A percentile compares a stretch with the other conserved stretches of the same genome.
Evolutionary conservation across 2,797 vertebrate genomes (phyloP).

Genomic region (Dallia pectoralis): DNA sequence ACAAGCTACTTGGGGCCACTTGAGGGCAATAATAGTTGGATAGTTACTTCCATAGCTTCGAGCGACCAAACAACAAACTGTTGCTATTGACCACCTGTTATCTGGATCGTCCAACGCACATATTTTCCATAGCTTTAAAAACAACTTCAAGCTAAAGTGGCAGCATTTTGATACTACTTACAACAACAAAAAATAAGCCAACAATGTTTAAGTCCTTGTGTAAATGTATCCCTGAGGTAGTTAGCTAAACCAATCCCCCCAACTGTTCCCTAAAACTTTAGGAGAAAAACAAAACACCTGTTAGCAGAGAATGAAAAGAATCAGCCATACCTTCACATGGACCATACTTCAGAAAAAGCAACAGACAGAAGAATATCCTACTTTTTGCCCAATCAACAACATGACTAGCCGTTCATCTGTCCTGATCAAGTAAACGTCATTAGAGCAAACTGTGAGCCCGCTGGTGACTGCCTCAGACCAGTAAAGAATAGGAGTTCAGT

Average conservation of each 20-base stretch:
- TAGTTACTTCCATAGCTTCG: not conserved
- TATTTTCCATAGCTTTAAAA: not conserved
- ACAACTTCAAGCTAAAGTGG: not conserved
- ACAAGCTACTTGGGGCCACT: slow-evolving; percentile 4
- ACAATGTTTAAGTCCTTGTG: slow-evolving; percentile 2
- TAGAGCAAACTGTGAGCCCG: slow-evolving; percentile 47
- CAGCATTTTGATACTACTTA: not conserved
- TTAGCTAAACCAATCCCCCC: slow-evolving; percentile 6
- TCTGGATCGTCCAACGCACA: not conserved
- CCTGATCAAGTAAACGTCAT: slow-evolving; percentile 31
- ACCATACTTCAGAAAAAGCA: slow-evolving; percentile 65
- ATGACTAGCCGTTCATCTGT: slow-evolving; percentile 29
- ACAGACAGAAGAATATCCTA: slow-evolving; percentile 21
- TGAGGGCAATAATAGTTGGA: not conserved
- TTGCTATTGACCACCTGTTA: not conserved
- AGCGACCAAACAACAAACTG: not conserved
- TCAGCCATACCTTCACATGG: slow-evolving; percentile 71
- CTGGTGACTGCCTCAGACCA: slow-evolving; percentile 64
- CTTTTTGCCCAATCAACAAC: slow-evolving; percentile 32
- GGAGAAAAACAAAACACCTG: slow-evolving; percentile 60
- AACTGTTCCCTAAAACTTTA: slow-evolving; percentile 53
- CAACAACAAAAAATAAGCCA: not conserved
- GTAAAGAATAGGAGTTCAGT: slow-evolving; percentile 78
- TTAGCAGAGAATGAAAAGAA: slow-evolving; percentile 42
- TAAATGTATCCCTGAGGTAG: slow-evolving; percentile 1